A percentile compares a stretch with the other conserved stretches of the same genome.
Conservation (phyloP, 2,888 invertebrate genomes). For the Dasypolia templi region DNA sequence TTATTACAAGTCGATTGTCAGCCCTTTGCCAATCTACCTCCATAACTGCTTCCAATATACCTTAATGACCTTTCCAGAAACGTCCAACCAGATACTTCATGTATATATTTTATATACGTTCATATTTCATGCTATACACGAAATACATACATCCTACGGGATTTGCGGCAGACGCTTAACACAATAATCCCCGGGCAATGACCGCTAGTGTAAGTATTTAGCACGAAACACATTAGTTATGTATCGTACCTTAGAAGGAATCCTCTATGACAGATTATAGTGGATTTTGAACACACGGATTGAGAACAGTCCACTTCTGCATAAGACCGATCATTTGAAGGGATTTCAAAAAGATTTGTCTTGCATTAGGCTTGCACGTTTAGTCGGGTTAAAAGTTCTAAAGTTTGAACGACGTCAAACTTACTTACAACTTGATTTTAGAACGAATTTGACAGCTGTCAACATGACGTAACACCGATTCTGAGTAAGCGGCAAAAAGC, state of each 20-base stretch:
- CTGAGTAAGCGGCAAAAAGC: too few species aligned
- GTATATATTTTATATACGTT: background rate
- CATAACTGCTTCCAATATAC: background rate
- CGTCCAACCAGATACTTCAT: background rate
- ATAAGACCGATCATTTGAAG: too few species aligned
- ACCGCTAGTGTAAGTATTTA: slow-evolving; percentile 14
- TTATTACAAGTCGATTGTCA: background rate
- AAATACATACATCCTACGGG: slow-evolving; percentile 16
- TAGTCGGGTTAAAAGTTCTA: too few species aligned
- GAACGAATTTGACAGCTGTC: too few species aligned
- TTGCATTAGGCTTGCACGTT: too few species aligned
- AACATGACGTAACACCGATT: too few species aligned
- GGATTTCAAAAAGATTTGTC: too few species aligned
- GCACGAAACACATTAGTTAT: slow-evolving; percentile 18
- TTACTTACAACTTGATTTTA: too few species aligned
- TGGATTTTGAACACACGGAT: too few species aligned
- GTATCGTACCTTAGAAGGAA: slow-evolving; percentile 17
- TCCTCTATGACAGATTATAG: slow-evolving; percentile 1
- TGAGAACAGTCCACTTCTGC: too few species aligned
- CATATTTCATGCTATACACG: slow-evolving; percentile 11
- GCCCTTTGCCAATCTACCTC: background rate
- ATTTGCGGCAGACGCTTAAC: slow-evolving; percentile 28
- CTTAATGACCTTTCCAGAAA: background rate
- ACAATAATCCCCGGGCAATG: slow-evolving; percentile 32
- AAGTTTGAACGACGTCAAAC: too few species aligned